Evolutionary conservation across 2,797 vertebrate species (phyloP), one percentile per base, ranked within the genome.

Genomic region (Siniperca undulata): DNA sequence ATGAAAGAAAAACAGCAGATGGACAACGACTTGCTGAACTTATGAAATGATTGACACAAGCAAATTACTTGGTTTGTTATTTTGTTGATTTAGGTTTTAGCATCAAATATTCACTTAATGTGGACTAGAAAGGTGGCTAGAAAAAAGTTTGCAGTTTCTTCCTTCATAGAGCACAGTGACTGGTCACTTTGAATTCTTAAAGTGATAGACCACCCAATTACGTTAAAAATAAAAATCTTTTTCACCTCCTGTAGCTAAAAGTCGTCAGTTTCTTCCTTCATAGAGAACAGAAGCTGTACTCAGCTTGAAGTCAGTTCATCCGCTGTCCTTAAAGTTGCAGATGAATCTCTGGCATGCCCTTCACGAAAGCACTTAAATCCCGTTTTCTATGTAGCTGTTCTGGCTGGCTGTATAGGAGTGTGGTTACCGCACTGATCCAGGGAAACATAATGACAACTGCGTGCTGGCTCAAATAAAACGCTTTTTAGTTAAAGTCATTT

Each of bases 341-440:
- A 80, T 72, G 50, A 84, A 78, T 84, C 65, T 55, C 72, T 59
- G 24, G 52, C 69, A 50, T 50, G 40, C 61, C 52, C 77, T 65
- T 73, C 17, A 66, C 5, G 12, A 16, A 19, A 5, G 48, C 76
- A 74, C 66, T 82, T 44, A 65, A 70, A 82, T 64, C 61, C 30
- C 27, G 52, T 70, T 86, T 79, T 24, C 69, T 64, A n/a, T 50
- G 22, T 71, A 62, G 40, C 44, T 30, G 67, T 19, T 65, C 44
- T 48, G 50, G 50, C 55, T 20, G 52, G 66, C 34, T 60, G 44
- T 58, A 19, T 22, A 70, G 48, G 56, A 70, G 64, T 73, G 44
- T 13, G n/a, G 56, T 58, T 46, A 46, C 38, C 44, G 62, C 70
- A 30, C 64, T 17, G 62, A 46, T 24, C 27, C 19, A 53, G 17